Evolutionary conservation across 2,888 invertebrate species (phyloP).

Genomic region (Sesamia inferens): DNA sequence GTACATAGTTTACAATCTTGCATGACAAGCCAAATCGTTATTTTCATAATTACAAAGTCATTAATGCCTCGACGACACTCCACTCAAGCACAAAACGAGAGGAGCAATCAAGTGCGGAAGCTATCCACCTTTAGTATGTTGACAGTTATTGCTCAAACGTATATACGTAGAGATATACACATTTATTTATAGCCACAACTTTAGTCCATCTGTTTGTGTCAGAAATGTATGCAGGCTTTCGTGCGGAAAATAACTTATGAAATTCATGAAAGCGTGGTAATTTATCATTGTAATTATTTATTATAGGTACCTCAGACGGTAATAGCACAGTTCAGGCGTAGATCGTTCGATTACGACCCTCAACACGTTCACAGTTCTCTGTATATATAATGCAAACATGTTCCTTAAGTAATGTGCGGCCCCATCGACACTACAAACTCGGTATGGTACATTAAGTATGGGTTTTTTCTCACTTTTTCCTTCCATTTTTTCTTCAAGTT

Average conservation of each 20-base stretch:
- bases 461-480: conserved; percentile 22
- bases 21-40: conserved; percentile 64
- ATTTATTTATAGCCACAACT: conserved; percentile 46
- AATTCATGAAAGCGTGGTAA: conserved; percentile 54
- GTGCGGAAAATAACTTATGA: conserved; percentile 58
- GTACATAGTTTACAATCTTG: conserved; percentile 63
- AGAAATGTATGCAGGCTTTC: conserved; percentile 53
- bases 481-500: conserved; percentile 33
- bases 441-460: conserved; percentile 36
- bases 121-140: conserved; percentile 40
- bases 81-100: conserved; percentile 58
- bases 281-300: conserved; percentile 63
- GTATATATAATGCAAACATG: conserved; percentile 38
- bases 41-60: conserved; percentile 69
- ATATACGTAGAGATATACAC: conserved; percentile 15
- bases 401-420: conserved; percentile 14
- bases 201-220: conserved; percentile 58
- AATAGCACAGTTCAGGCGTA: conserved; percentile 44
- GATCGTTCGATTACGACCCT: conserved; percentile 49
- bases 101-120: conserved; percentile 59
- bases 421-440: conserved; percentile 37
- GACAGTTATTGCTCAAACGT: conserved; percentile 54
- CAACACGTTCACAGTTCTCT: conserved; percentile 35
- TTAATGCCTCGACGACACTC: conserved; percentile 66
- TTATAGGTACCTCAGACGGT: conserved; percentile 45